These are phyloP conservation scores for Onychostruthus taczanowskii DNA, from an alignment of 2,113 vertebrate genomes.

Conservation along the genomic window DNA sequence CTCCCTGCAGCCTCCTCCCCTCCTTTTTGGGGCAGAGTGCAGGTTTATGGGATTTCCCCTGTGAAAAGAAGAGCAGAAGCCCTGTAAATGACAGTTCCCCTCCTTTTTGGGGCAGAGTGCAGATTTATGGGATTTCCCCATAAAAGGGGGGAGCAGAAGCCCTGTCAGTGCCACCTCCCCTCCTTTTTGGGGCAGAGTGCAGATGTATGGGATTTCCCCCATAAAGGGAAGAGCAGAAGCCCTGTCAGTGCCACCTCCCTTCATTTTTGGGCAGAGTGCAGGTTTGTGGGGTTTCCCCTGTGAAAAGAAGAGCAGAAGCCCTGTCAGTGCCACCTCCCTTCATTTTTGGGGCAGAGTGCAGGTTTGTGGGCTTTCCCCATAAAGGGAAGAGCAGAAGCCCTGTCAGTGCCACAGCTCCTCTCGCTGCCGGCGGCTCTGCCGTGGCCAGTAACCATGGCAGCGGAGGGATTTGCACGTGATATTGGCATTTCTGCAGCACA, in stretches of 20 bases:
- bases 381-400: neutral
- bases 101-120: too few species aligned
- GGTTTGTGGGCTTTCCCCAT: neutral
- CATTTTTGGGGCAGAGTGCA: rapidly evolving
- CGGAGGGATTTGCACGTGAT: neutral
- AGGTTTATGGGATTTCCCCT: too few species aligned
- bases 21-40: neutral
- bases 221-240: rapidly evolving
- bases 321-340: too few species aligned
- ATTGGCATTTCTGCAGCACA: constrained; percentile 38
- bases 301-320: rapidly evolving
- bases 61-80: too few species aligned
- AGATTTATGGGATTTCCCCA: too few species aligned
- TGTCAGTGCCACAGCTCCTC: rapidly evolving
- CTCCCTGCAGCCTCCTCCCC: neutral
- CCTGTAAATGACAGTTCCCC: too few species aligned
- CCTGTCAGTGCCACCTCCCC: too few species aligned
- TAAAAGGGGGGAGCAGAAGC: too few species aligned
- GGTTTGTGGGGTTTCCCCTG: neutral
- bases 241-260: too few species aligned
- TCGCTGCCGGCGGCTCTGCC: neutral
- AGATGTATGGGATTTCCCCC: neutral
- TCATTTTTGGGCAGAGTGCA: rapidly evolving
- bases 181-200: rapidly evolving
- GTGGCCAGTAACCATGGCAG: neutral